These are phyloP conservation scores for Oligia fasciuncula DNA, from an alignment of 2,888 invertebrate genomes.

Conservation along the genomic window DNA sequence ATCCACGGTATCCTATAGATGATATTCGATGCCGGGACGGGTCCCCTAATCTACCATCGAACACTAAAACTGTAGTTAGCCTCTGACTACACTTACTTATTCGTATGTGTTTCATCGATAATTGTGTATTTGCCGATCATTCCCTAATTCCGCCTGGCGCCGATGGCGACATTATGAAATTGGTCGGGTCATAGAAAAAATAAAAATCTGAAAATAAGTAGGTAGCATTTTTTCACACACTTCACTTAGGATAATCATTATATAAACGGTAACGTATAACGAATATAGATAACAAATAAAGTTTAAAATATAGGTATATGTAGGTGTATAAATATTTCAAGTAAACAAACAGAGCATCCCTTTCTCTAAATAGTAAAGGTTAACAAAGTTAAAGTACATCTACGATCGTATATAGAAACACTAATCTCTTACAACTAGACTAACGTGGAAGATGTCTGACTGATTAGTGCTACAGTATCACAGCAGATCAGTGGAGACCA, in stretches of 20 bases:
- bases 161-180: conserved; percentile 83
- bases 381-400: conserved; percentile 86
- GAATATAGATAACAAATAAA: conserved; percentile 85
- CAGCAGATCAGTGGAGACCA: conserved; percentile 86
- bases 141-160: conserved; percentile 84
- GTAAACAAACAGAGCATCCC: conserved; percentile 84
- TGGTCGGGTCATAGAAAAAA: conserved; percentile 89
- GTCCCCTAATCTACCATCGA: conserved; percentile 87
- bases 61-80: conserved; percentile 81
- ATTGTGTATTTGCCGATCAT: conserved; percentile 81
- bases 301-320: conserved; percentile 76
- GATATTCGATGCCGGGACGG: conserved; percentile 78
- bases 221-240: conserved; percentile 89
- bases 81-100: conserved; percentile 85
- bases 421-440: conserved; percentile 87
- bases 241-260: conserved; percentile 84
- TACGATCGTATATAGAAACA: conserved; percentile 86
- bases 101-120: conserved; percentile 79
- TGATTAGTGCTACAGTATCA: conserved; percentile 88
- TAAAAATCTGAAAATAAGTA: conserved; percentile 90
- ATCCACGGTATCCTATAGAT: conserved; percentile 81
- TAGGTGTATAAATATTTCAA: conserved; percentile 84
- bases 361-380: conserved; percentile 86
- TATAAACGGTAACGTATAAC: conserved; percentile 85
- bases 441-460: conserved; percentile 87